These are phyloP conservation scores for Mus minutoides DNA, from an alignment of 2,797 vertebrate genomes.

Conservation along the genomic window DNA sequence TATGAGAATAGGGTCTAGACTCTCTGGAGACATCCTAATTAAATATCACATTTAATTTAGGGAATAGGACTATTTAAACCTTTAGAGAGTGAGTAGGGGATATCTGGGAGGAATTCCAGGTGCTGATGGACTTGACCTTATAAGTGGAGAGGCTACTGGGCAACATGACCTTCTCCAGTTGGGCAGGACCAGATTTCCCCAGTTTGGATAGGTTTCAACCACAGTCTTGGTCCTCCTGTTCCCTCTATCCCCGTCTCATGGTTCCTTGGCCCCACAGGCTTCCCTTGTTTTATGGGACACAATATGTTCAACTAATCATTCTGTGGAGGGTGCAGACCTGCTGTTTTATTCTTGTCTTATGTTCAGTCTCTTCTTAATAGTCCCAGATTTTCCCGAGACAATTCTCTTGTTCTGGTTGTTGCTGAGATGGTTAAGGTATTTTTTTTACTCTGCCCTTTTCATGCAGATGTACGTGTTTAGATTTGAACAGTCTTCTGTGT, in stretches of 20 bases:
- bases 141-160: neutral
- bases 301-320: neutral
- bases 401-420: neutral
- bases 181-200: neutral
- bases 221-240: neutral
- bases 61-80: neutral
- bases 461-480: constrained; percentile 77
- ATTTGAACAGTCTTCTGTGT: constrained; percentile 67
- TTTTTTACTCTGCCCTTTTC: neutral
- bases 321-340: neutral
- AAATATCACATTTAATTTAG: neutral
- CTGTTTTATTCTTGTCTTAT: neutral
- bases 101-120: neutral
- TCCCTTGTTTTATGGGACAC: neutral
- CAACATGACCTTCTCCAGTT: neutral
- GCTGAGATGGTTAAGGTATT: too few relatives aligned
- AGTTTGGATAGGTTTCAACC: neutral
- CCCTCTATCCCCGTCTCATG: neutral
- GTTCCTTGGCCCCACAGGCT: neutral
- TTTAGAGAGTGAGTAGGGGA: neutral
- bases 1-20: neutral
- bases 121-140: neutral
- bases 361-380: neutral
- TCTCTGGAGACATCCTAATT: neutral
- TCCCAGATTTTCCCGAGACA: neutral